Base-by-base conservation (phyloP, 2,888 invertebrate genomes). In the Heteromurus nitidus region DNA sequence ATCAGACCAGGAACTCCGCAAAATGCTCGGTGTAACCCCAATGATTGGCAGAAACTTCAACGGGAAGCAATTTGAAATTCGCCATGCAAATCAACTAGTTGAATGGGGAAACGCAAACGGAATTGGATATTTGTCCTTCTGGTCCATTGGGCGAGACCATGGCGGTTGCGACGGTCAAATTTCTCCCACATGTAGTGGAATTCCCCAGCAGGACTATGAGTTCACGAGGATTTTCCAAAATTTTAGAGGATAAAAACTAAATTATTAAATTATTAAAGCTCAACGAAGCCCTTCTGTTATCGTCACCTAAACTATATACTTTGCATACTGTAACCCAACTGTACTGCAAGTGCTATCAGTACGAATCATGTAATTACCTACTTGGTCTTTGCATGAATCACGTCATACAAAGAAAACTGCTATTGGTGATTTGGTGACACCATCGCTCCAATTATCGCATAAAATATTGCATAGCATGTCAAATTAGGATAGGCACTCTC, bases 1-100 rank as follows among this genome's bases (percentile, higher is more conserved):
- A 58, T 76, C 81, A 13, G 77, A 73, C 16, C 72, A 65, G 18
- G 85, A 86, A 44, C 30, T 87, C 2, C 82, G 70, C 36, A 50
- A 72, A 76, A 87, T 86, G 86, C 70, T 86, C 13, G 86, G 85
- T 18, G 77, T 80, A 2, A 86, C 86, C 20, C 86, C 86, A 5
- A 86, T 86, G 86, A 36, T 86, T 22, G 86, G 86, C 1, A 50
- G 83, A n/a, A 86, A 86, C 47, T 86, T 86, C 24, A 86, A 86
- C 68, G 83, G 82, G 1, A 86, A 84, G 75, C 65, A 82, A 28
- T 86, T 86, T 44, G 82, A 83, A 62, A 73, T 81, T 0, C 50
- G 67, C 18, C 86, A 86, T 58, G 86, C 64, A 24, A 31, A 31
- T 0, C 84, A 84, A 60, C 31, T 86, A 1, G 86, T 86, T 0